Percentiles rank a stretch among this genome's conserved stretches.
phyloP scores from a whole-genome alignment of 2,888 invertebrate genomes.

The Barypeithes pellucidus region DNA sequence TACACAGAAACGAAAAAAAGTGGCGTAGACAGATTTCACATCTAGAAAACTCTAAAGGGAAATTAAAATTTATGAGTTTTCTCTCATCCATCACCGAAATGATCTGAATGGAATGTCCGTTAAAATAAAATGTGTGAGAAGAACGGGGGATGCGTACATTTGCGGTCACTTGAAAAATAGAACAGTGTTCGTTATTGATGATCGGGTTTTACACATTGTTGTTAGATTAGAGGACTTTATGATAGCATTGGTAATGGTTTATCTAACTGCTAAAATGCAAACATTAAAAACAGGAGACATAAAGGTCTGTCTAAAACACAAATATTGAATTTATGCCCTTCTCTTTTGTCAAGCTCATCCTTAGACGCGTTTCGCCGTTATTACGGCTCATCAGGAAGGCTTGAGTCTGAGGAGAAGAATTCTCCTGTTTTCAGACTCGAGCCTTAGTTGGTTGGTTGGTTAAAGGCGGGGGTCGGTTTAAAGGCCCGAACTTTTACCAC shows the following conservation, averaged over 20 bases:
- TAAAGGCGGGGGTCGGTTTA: too few species aligned
- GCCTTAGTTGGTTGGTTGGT: too few species aligned
- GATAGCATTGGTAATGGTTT: background rate
- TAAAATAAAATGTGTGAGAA: constrained; percentile 43
- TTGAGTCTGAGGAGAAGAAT: too few species aligned
- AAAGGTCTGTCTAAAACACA: too few species aligned
- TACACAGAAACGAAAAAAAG: constrained; percentile 40
- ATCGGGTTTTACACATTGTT: constrained; percentile 19
- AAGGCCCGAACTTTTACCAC: too few species aligned
- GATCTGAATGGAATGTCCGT: constrained; percentile 51
- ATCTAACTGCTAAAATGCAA: background rate
- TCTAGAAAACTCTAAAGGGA: constrained; percentile 52
- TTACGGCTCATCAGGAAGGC: too few species aligned
- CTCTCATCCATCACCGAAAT: constrained; percentile 49
- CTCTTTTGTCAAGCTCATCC: too few species aligned
- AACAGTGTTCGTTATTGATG: constrained; percentile 27
- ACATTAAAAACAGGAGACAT: too few species aligned
- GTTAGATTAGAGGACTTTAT: constrained; percentile 23
- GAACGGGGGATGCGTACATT: constrained; percentile 36
- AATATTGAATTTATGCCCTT: too few species aligned
- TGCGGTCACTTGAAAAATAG: constrained; percentile 43
- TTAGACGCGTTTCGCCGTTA: too few species aligned
- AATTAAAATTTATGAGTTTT: constrained; percentile 58
- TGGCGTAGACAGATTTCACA: constrained; percentile 51
- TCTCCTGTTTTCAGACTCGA: too few species aligned